Evolutionary conservation across 2,888 invertebrate genomes (phyloP), one percentile per base, ranked within the genome.

Genomic region (Synanthedon vespiformis): DNA sequence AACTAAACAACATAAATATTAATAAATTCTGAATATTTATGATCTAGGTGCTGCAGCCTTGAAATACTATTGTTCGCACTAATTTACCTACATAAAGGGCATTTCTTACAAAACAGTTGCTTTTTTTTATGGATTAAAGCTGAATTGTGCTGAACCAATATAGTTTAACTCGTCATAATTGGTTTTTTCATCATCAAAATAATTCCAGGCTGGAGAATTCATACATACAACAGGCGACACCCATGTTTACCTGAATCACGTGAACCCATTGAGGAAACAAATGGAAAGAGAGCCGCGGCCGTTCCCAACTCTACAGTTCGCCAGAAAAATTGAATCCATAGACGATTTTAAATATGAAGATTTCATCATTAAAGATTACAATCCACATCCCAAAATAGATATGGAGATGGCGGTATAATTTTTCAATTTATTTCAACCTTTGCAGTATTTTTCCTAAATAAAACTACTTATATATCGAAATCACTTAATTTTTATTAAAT

Each of bases 151-250:
- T 18, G 3, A 18, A 18, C 3, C 18, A 18, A 22, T 22, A 22
- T 22, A 22, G 22, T 5, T 22, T 22, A 22, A 22, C 5, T 22
- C 22, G 1, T 48, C 13, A 48, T 48, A 48, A 11, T 1, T 44
- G 41, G 34, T 12, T 34, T 34, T 44, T 13, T 4, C 13, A 34
- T 34, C 10, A 34, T 34, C 8, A 34, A 18, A 16, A 18, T 14
- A 52, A 53, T 80, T 81, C 49, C 77, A 95, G 93, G 92, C 97
- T 51, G 97, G 95, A 40, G 98, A 98, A 59, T 97, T 99, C 72
- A 89, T 99, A 2, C 98, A 98, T 76, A 95, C 96, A 0, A 89
- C 97, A 60, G 99, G 99, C 11, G 99, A 99, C 80, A 94, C 96
- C 47, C 99, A 99, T 82, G 92, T 99, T 1, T 99, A 99, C 72